phyloP scores from a whole-genome alignment of 2,888 invertebrate species.

The Brachyptera risi region DNA sequence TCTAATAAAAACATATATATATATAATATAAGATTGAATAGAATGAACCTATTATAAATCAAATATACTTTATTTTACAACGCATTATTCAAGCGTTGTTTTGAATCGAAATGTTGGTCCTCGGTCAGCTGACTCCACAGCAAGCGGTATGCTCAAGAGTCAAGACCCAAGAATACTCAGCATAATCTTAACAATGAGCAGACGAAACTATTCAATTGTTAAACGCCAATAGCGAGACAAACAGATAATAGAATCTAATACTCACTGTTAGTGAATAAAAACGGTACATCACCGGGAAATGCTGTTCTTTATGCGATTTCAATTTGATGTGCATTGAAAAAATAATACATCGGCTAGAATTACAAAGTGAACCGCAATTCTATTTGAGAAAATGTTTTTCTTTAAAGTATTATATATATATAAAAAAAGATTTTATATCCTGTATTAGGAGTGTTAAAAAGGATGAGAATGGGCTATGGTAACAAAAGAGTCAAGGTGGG shows the following conservation, averaged over 20 bases:
- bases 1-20: too few species aligned
- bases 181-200: background rate
- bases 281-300: background rate
- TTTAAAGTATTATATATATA: background rate
- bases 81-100: too few species aligned
- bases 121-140: too few species aligned
- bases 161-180: slow-evolving; percentile 1
- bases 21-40: too few species aligned
- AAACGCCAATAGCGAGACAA: background rate
- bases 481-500: background rate
- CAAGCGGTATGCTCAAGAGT: too few species aligned
- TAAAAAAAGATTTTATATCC: background rate
- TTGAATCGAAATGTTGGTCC: too few species aligned
- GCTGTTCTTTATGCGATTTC: background rate
- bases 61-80: too few species aligned
- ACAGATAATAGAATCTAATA: too few species aligned
- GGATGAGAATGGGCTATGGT: background rate
- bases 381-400: too few species aligned
- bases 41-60: too few species aligned
- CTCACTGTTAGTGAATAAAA: background rate
- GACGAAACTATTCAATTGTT: background rate
- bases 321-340: background rate
- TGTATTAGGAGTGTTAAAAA: background rate
- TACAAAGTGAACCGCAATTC: slow-evolving; percentile 5
- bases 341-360: background rate